Conservation (phyloP, 2,888 invertebrate genomes). For the Eristalis arbustorum region DNA sequence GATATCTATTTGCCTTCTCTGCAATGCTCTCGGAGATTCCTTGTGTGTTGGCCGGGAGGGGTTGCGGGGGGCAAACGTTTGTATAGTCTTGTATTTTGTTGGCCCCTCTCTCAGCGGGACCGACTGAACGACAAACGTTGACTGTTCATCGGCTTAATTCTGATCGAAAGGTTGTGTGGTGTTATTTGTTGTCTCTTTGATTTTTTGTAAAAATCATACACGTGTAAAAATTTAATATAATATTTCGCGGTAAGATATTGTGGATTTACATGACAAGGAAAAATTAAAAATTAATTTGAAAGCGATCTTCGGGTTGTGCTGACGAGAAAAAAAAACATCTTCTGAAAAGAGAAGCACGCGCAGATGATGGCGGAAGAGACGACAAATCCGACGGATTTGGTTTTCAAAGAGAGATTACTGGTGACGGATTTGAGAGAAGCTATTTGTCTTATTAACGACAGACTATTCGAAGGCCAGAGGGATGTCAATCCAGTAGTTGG, state of each 20-base stretch:
- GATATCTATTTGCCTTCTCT: neutral
- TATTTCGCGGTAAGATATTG: neutral
- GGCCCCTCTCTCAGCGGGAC: neutral
- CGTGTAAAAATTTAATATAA: neutral
- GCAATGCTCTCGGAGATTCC: too few relatives aligned
- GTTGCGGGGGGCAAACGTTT: neutral
- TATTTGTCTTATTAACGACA: too few relatives aligned
- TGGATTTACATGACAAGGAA: neutral
- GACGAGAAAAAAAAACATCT: too few relatives aligned
- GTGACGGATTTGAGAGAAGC: too few relatives aligned
- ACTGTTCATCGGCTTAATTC: conserved; percentile 1
- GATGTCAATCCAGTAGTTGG: too few relatives aligned
- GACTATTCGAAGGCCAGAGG: too few relatives aligned
- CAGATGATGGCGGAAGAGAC: too few relatives aligned
- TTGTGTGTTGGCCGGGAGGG: neutral
- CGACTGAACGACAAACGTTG: neutral
- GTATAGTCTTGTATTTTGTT: neutral
- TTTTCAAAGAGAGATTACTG: too few relatives aligned
- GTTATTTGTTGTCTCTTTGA: neutral
- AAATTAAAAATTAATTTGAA: neutral
- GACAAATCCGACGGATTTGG: too few relatives aligned
- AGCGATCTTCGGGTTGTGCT: neutral
- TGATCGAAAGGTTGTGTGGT: conserved; percentile 8
- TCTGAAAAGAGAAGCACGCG: too few relatives aligned
- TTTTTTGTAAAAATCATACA: neutral